phyloP scores from a whole-genome alignment of 2,113 vertebrate genomes.

The Regulus satrapa region DNA sequence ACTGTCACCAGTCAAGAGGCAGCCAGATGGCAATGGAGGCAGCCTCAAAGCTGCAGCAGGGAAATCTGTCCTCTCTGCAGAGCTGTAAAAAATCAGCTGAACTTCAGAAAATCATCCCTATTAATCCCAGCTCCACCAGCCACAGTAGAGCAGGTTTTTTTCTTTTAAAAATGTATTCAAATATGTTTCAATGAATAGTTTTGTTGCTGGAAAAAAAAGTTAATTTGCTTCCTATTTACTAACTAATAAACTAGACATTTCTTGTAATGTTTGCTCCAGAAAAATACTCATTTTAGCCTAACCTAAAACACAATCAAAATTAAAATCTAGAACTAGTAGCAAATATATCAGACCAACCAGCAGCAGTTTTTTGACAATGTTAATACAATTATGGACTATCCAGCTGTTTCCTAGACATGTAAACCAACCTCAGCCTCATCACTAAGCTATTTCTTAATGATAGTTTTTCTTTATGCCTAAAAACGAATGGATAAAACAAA shows the following conservation, averaged over 20 bases:
- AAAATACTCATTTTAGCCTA: neutral
- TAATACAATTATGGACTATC: neutral
- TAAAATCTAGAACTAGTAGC: neutral
- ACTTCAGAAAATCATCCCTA: neutral
- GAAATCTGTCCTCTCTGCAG: neutral
- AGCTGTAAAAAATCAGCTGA: neutral
- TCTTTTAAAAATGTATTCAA: neutral
- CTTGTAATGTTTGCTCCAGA: neutral
- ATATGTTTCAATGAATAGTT: neutral
- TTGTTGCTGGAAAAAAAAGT: neutral
- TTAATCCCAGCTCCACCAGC: neutral
- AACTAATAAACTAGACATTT: neutral
- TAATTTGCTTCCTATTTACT: neutral
- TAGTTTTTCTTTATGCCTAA: neutral
- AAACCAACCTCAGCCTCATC: neutral
- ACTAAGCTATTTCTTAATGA: neutral
- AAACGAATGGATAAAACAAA: neutral
- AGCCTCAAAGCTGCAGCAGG: neutral
- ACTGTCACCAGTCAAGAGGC: neutral
- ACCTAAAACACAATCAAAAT: neutral
- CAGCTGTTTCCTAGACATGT: neutral
- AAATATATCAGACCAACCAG: neutral
- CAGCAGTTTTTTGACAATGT: neutral
- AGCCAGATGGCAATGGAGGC: constrained; percentile 3
- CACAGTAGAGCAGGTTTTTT: neutral